phyloP scores from a whole-genome alignment of 2,888 invertebrate species.

The Epinotia nisella region DNA sequence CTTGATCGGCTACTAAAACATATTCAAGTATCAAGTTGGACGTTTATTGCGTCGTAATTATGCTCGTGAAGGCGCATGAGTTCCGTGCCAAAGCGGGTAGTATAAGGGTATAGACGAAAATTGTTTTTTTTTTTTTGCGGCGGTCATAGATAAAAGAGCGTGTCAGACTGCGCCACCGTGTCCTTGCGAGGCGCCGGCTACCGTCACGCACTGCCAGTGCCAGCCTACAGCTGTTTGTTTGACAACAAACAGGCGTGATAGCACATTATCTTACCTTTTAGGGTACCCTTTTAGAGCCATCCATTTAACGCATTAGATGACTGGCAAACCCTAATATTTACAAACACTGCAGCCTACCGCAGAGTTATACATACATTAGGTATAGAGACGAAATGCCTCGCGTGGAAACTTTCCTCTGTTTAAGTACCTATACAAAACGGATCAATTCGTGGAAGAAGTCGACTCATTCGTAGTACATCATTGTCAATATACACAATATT shows the following conservation, averaged over 20 bases:
- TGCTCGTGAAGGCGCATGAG: constrained; percentile 23
- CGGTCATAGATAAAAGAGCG: constrained; percentile 54
- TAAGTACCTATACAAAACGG: constrained; percentile 5
- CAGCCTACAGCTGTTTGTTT: constrained; percentile 72
- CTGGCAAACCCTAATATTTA: constrained; percentile 31
- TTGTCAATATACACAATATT: constrained; percentile 23
- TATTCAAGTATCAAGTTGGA: constrained; percentile 26
- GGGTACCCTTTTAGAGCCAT: constrained; percentile 37
- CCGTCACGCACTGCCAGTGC: constrained; percentile 66
- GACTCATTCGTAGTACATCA: constrained; percentile 20
- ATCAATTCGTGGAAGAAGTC: constrained; percentile 7
- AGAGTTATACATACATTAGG: neutral
- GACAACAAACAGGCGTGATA: constrained; percentile 69
- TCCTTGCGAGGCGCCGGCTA: constrained; percentile 68
- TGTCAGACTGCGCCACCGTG: constrained; percentile 57
- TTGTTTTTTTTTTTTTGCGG: constrained; percentile 46
- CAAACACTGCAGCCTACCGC: constrained; percentile 19
- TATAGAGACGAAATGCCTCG: neutral
- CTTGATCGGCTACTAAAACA: constrained; percentile 25
- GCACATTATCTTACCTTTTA: constrained; percentile 51
- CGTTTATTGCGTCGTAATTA: constrained; percentile 46
- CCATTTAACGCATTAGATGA: constrained; percentile 19
- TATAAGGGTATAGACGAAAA: constrained; percentile 39
- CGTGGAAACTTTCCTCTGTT: constrained; percentile 6
- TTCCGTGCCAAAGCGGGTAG: constrained; percentile 36